Base-by-base conservation (phyloP, 2,888 invertebrate species). In the Macrosoma leucophasiata region DNA sequence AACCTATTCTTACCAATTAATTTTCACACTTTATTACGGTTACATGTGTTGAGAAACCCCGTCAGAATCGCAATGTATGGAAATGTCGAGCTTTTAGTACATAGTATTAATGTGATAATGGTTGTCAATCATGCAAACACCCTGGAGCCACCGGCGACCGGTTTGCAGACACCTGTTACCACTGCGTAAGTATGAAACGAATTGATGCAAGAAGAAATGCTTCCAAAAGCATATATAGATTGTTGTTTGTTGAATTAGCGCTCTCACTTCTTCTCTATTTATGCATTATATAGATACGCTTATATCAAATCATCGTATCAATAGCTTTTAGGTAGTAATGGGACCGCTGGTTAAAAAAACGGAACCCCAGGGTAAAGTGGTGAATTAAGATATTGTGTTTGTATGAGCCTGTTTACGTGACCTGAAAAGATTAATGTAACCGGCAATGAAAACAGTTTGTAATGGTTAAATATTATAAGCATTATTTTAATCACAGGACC, bases 41-140 rank as follows among this genome's bases (percentile, higher is more conserved):
- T n/a, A n/a, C n/a, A n/a, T n/a, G n/a, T 55, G 63, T 70, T 70
- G 66, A 66, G 60, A 65, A 62, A 59, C 64, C 69, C 58, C 50
- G 40, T 43, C 50, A 45, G 36, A 37, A 21, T 33, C 33, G 41
- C 43, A 42, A 52, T 58, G 54, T 58, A 54, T 70, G 65, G 68
- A 65, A 71, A 63, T n/a, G 59, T 62, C 46, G 52, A 66, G 78
- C 74, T 76, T 76, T 55, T 77, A 71, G 71, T 75, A 61, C 69
- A 64, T 70, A 70, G 62, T 78, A 82, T 81, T 82, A 84, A 82
- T 82, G 65, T 78, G 62, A 76, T 78, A 71, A 81, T 82, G 81
- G 79, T 84, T 84, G 79, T 82, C 81, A 69, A 77, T 82, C 81
- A 82, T 82, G 84, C 84, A 69, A 75, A 74, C 81, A 55, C 48